phyloP scores from a whole-genome alignment of 2,113 vertebrate species.

The Periophthalmus modestus region DNA sequence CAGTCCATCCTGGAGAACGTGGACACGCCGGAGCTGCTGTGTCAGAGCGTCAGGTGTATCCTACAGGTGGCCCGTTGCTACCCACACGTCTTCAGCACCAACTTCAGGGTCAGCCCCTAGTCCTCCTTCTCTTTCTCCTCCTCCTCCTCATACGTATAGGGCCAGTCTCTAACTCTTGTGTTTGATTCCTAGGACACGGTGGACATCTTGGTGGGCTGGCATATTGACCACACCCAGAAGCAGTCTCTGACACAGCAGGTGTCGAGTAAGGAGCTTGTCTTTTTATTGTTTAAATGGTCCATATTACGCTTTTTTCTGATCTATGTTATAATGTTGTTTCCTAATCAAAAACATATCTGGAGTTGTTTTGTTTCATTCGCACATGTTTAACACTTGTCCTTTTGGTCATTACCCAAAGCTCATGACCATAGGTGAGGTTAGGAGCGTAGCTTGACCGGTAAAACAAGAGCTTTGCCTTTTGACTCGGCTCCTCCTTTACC shows the following conservation, averaged over 20 bases:
- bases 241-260: constrained; percentile 91
- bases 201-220: constrained; percentile 98
- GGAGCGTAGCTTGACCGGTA: no score
- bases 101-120: constrained; percentile 88
- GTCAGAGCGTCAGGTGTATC: constrained; percentile 96
- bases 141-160: not conserved
- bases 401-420: no score
- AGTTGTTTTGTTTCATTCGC: no score
- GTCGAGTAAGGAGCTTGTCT: constrained; percentile 82
- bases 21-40: constrained; percentile 97
- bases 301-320: no score
- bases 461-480: no score
- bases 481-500: no score
- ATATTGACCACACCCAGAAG: constrained; percentile 98
- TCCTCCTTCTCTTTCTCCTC: no score
- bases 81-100: constrained; percentile 98
- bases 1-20: constrained; percentile 97
- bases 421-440: no score
- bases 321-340: no score
- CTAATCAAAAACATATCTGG: no score
- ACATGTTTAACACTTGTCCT: no score
- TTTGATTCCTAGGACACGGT: constrained; percentile 87
- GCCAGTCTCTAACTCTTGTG: not conserved
- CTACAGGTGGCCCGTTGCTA: constrained; percentile 94
- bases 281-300: no score